Conservation (phyloP, 2,113 vertebrate species). For the Trinectes maculatus region DNA sequence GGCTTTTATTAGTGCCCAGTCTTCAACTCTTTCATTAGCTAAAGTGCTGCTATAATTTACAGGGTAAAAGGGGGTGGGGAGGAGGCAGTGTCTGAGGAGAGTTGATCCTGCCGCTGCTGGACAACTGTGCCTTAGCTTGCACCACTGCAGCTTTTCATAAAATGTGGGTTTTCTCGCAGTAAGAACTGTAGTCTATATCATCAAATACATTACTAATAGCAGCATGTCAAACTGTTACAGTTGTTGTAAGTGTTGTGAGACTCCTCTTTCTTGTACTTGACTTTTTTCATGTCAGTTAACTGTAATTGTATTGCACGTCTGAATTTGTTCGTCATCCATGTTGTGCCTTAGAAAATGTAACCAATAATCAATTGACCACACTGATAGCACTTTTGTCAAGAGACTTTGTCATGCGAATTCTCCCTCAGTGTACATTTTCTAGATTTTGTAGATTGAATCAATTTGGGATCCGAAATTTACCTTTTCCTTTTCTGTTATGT, state of each 20-base stretch:
- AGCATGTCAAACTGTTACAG: background rate
- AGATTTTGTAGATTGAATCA: background rate
- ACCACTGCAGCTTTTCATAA: constrained; percentile 60
- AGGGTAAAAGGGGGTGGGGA: constrained; percentile 73
- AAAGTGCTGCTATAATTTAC: constrained; percentile 90
- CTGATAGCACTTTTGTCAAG: background rate
- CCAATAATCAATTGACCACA: constrained; percentile 1
- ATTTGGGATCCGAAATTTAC: background rate
- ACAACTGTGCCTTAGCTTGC: constrained; percentile 44
- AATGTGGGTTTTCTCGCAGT: constrained; percentile 21
- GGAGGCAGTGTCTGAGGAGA: constrained; percentile 59
- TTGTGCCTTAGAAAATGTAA: background rate
- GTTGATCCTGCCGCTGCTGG: constrained; percentile 65
- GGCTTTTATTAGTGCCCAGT: constrained; percentile 88
- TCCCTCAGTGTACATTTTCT: background rate
- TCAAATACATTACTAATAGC: constrained; percentile 6
- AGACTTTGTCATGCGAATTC: too few relatives aligned
- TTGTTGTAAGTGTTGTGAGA: background rate
- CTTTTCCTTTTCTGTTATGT: background rate
- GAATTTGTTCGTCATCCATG: background rate
- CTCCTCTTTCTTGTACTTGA: background rate
- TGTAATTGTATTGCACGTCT: constrained; percentile 2
- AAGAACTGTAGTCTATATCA: constrained; percentile 14
- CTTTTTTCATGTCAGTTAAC: constrained; percentile 1
- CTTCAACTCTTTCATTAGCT: constrained; percentile 90